These are phyloP conservation scores for Oreonectes daqikongensis DNA, from an alignment of 2,797 vertebrate species.

Conservation along the genomic window DNA sequence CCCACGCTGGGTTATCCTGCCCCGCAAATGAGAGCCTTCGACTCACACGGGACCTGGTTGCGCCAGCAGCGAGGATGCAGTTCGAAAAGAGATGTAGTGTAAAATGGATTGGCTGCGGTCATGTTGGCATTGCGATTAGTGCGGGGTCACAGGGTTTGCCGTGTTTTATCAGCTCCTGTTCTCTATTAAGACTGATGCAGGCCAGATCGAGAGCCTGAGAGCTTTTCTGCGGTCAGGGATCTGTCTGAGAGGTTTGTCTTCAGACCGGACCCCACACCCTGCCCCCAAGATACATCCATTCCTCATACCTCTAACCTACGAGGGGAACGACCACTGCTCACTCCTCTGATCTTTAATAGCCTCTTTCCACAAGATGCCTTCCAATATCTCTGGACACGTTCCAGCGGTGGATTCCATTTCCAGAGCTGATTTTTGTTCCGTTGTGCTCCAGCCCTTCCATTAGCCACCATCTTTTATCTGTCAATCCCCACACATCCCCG, in stretches of 20 bases:
- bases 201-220: slow-evolving; percentile 45
- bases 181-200: slow-evolving; percentile 51
- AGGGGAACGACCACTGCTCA: slow-evolving; percentile 37
- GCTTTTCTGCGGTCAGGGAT: slow-evolving; percentile 43
- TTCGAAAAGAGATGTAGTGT: slow-evolving; percentile 39
- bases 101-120: slow-evolving; percentile 51
- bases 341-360: slow-evolving; percentile 48
- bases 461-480: slow-evolving; percentile 34
- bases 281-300: slow-evolving; percentile 33
- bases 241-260: slow-evolving; percentile 49
- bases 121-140: slow-evolving; percentile 35
- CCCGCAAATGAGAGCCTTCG: slow-evolving; percentile 49
- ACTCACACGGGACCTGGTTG: slow-evolving; percentile 11
- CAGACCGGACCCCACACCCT: slow-evolving; percentile 8
- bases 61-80: slow-evolving; percentile 19
- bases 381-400: slow-evolving; percentile 55
- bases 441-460: slow-evolving; percentile 45
- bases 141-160: slow-evolving; percentile 43
- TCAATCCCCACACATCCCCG: slow-evolving; percentile 53
- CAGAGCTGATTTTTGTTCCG: slow-evolving; percentile 37
- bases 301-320: slow-evolving; percentile 32
- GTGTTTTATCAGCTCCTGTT: slow-evolving; percentile 51
- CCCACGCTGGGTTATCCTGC: slow-evolving; percentile 36
- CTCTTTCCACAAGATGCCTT: slow-evolving; percentile 53
- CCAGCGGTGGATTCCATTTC: slow-evolving; percentile 54